phyloP scores from a whole-genome alignment of 2,888 invertebrate genomes.

The Arge pagana region DNA sequence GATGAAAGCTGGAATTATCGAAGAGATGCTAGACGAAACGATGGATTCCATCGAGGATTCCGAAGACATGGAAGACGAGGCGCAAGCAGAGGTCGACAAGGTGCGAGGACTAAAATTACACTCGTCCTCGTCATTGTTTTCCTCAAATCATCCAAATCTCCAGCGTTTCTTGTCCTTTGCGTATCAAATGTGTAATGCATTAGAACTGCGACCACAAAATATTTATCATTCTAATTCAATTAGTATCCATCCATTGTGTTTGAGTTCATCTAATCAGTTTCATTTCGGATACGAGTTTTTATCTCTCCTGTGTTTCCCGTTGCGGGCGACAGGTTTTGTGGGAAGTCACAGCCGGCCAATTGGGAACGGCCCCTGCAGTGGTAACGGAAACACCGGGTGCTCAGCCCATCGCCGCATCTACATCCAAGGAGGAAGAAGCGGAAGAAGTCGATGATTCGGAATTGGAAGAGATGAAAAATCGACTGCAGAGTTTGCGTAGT shows the following conservation, averaged over 20 bases:
- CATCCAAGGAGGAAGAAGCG: slow-evolving; percentile 64
- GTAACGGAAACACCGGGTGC: slow-evolving; percentile 68
- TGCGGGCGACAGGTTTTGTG: slow-evolving; percentile 75
- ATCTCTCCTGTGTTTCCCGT: no score
- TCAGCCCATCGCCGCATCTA: slow-evolving; percentile 58
- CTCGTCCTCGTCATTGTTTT: no score
- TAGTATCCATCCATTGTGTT: no score
- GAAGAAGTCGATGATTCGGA: slow-evolving; percentile 76
- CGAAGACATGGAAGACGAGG: slow-evolving; percentile 95
- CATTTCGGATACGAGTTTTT: no score
- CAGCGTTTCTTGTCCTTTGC: no score
- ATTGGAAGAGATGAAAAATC: slow-evolving; percentile 88
- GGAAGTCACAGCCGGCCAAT: slow-evolving; percentile 88
- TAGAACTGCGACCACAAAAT: no score
- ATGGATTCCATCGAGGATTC: slow-evolving; percentile 91
- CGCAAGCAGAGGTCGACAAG: slow-evolving; percentile 91
- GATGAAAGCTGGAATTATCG: slow-evolving; percentile 98
- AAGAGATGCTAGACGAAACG: slow-evolving; percentile 98
- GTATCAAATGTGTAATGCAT: no score
- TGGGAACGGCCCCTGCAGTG: slow-evolving; percentile 88
- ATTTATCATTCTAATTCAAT: no score
- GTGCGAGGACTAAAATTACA: no score
- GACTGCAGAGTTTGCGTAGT: slow-evolving; percentile 86
- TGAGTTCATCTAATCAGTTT: no score
- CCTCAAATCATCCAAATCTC: no score